A percentile compares a stretch with the other conserved stretches of the same genome.
Evolutionary conservation across 1,140 invertebrate species (phyloP).

Genomic region (Ditylenchus dipsaci): DNA sequence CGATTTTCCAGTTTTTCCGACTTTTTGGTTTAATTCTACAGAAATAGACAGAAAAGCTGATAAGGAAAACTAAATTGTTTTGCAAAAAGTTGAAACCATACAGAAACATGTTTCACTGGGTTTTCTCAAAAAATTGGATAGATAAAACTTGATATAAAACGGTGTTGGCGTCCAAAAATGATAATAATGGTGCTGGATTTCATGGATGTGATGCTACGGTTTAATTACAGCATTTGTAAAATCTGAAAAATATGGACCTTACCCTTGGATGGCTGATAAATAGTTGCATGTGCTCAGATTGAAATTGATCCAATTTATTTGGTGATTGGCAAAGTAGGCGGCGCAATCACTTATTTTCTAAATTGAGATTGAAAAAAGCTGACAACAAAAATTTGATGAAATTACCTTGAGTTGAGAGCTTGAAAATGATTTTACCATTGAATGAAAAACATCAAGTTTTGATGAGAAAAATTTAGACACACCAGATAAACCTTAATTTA

Average conservation of each 20-base stretch:
- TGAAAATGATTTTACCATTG: not conserved
- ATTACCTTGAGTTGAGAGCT: constrained; percentile 10
- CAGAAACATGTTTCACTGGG: too few relatives aligned
- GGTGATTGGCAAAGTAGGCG: constrained; percentile 12
- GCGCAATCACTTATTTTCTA: constrained; percentile 22
- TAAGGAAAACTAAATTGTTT: too few relatives aligned
- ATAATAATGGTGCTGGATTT: too few relatives aligned
- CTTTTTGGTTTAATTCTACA: too few relatives aligned
- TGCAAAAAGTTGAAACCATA: too few relatives aligned
- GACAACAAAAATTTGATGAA: constrained; percentile 10
- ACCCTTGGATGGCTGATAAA: constrained; percentile 19
- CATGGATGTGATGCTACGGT: not conserved
- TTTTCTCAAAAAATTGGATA: too few relatives aligned
- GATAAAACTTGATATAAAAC: too few relatives aligned
- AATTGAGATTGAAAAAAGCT: constrained; percentile 7
- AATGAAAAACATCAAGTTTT: not conserved
- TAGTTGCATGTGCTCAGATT: constrained; percentile 29
- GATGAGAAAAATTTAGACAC: constrained; percentile 20
- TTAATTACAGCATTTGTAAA: not conserved
- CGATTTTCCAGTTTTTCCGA: too few relatives aligned
- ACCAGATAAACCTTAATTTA: constrained; percentile 30
- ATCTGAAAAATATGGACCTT: too few relatives aligned
- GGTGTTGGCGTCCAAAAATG: too few relatives aligned
- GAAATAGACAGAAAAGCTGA: too few relatives aligned
- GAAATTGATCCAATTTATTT: constrained; percentile 31